Percentiles rank a stretch among this genome's conserved stretches.
These are phyloP conservation scores for Polypedilum vanderplanki DNA, from an alignment of 1,140 invertebrate species.

Conservation along the genomic window DNA sequence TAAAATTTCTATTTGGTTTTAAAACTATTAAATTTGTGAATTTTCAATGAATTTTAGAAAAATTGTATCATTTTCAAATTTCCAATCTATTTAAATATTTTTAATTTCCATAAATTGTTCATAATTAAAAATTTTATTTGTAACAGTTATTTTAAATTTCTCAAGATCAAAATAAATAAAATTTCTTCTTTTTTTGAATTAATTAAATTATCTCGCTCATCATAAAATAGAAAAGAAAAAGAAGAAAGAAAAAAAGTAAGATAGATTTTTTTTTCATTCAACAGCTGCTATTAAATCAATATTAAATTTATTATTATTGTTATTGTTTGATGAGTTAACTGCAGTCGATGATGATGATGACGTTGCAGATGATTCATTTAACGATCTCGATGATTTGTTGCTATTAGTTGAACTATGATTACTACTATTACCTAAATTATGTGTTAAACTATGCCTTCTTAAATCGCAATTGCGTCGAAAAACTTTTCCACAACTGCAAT, in stretches of 20 bases:
- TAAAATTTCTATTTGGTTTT: too few relatives aligned
- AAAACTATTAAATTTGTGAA: too few relatives aligned
- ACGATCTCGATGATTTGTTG: conserved; percentile 24
- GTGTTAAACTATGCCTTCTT: conserved; percentile 73
- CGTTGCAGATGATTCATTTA: background rate
- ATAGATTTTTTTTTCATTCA: background rate
- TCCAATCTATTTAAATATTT: too few relatives aligned
- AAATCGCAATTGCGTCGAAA: conserved; percentile 81
- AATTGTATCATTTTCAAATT: too few relatives aligned
- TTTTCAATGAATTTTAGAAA: too few relatives aligned
- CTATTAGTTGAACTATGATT: conserved; percentile 21
- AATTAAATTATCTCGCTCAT: too few relatives aligned
- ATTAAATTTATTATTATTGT: conserved; percentile 27
- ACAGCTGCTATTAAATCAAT: conserved; percentile 29
- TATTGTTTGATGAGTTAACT: conserved; percentile 23
- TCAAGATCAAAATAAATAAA: too few relatives aligned
- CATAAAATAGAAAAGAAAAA: background rate
- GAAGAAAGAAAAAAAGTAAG: background rate
- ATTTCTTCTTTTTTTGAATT: too few relatives aligned
- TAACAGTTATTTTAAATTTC: too few relatives aligned
- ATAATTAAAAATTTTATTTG: too few relatives aligned
- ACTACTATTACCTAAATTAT: conserved; percentile 60
- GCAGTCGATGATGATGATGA: background rate
- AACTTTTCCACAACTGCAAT: conserved; percentile 85
- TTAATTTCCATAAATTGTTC: too few relatives aligned